Evolutionary conservation across 2,888 invertebrate species (phyloP).

Genomic region (Mactromeris polynyma): DNA sequence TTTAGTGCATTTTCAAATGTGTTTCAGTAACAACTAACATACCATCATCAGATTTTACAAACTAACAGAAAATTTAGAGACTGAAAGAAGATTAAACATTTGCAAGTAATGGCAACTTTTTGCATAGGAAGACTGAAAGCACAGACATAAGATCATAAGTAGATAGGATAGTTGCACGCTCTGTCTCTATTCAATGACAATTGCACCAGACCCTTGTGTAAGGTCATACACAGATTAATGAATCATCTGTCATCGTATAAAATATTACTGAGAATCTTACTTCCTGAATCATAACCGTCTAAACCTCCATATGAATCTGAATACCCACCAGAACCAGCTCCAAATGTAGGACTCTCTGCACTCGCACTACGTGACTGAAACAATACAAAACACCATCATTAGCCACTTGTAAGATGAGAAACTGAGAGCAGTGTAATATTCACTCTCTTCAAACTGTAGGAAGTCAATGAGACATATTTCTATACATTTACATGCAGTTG

Average conservation of each 20-base stretch:
- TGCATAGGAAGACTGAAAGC: neutral
- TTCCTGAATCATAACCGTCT: constrained; percentile 71
- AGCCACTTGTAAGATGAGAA: neutral
- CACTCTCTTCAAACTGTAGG: neutral
- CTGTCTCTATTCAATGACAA: neutral
- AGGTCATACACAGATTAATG: neutral
- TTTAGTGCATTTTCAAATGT: too few species aligned
- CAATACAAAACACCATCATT: neutral
- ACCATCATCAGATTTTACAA: neutral
- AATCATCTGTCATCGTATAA: neutral
- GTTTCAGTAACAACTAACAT: too few species aligned
- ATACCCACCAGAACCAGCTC: constrained; percentile 76
- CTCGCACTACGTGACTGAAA: constrained; percentile 78
- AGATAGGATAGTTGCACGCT: neutral
- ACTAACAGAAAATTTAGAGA: neutral
- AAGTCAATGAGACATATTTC: neutral
- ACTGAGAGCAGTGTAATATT: neutral
- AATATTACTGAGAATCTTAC: constrained; percentile 45
- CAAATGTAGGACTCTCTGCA: constrained; percentile 81
- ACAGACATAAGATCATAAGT: neutral
- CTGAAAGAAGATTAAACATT: too few species aligned
- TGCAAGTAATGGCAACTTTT: neutral
- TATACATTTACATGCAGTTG: neutral
- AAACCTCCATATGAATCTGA: constrained; percentile 69
- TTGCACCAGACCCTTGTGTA: neutral